phyloP scores from a whole-genome alignment of 2,113 vertebrate species.

The Pitta sordida region DNA sequence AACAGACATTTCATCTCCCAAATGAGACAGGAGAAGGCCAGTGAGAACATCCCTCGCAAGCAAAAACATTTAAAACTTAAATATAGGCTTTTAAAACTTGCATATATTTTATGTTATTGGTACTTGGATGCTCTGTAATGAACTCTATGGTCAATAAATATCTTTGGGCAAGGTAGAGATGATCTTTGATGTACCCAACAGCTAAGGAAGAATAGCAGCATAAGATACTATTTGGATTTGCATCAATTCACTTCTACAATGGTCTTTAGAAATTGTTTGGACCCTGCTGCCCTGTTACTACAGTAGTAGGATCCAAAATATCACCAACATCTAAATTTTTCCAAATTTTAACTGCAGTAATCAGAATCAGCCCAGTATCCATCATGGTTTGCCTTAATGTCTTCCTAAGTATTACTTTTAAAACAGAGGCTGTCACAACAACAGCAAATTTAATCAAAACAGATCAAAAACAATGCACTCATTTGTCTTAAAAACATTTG shows the following conservation, averaged over 20 bases:
- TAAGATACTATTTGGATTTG: neutral
- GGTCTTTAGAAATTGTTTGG: neutral
- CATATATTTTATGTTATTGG: constrained; percentile 52
- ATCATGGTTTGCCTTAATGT: neutral
- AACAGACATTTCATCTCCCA: constrained; percentile 55
- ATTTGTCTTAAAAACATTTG: neutral
- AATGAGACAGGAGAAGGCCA: constrained; percentile 63
- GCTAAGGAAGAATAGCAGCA: neutral
- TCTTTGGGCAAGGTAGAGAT: neutral
- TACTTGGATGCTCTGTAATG: constrained; percentile 46
- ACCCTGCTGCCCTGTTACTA: neutral
- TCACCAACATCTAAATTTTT: neutral
- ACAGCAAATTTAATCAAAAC: neutral
- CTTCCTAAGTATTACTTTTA: neutral
- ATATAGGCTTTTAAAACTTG: constrained; percentile 53
- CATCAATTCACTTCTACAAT: neutral
- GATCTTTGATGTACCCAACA: neutral
- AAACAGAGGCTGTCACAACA: neutral
- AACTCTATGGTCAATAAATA: constrained; percentile 56
- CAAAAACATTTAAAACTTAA: constrained; percentile 62
- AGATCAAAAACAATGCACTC: neutral
- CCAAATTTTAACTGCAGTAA: neutral
- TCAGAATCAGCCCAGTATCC: neutral
- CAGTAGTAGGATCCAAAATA: neutral
- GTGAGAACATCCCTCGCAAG: constrained; percentile 57